These are phyloP conservation scores for Acridotheres tristis DNA, from an alignment of 2,797 vertebrate species.

Conservation along the genomic window DNA sequence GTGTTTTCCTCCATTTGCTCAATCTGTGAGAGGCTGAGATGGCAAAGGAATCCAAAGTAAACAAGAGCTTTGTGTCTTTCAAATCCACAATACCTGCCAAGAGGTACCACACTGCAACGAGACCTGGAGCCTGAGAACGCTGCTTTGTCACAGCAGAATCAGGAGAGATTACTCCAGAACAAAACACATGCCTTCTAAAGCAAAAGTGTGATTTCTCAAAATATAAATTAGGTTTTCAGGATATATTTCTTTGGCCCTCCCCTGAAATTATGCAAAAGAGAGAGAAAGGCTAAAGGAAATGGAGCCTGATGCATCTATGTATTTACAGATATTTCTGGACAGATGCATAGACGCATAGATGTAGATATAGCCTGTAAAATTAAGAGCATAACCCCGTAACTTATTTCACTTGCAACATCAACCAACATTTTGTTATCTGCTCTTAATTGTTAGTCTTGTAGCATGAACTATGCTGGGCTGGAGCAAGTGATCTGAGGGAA, in stretches of 20 bases:
- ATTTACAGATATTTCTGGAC: neutral
- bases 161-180: neutral
- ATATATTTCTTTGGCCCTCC: neutral
- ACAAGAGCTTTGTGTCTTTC: neutral
- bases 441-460: neutral
- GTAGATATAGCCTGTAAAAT: neutral
- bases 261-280: neutral
- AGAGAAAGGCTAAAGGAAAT: neutral
- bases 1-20: constrained; percentile 30
- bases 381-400: neutral
- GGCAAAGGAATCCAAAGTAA: neutral
- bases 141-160: neutral
- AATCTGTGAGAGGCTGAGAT: neutral
- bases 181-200: neutral
- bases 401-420: neutral
- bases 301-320: neutral
- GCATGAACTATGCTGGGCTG: neutral
- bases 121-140: neutral
- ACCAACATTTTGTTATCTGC: neutral
- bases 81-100: neutral
- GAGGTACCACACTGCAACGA: neutral
- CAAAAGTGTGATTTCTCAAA: neutral
- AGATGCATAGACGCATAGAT: neutral
- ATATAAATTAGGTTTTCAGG: neutral
- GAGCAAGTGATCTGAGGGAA: neutral